These are phyloP conservation scores for Idaea biselata DNA, from an alignment of 2,888 invertebrate genomes.

Conservation along the genomic window DNA sequence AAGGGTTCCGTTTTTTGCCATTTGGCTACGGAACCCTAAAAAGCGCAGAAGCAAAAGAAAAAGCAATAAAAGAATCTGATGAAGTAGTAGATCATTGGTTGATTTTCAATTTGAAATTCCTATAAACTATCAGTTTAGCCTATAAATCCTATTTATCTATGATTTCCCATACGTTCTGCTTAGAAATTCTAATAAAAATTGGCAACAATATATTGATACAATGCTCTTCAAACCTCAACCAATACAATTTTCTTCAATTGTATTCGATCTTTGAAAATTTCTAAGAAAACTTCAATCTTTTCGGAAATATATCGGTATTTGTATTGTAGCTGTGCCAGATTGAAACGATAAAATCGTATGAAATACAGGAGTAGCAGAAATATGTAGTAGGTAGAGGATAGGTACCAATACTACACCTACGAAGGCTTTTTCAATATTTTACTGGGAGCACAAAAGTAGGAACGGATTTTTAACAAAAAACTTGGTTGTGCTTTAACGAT, in stretches of 20 bases:
- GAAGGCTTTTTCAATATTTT: not conserved
- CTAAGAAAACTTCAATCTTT: slow-evolving; percentile 1
- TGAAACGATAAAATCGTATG: slow-evolving; percentile 40
- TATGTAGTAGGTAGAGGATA: not conserved
- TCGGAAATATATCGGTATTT: slow-evolving; percentile 15
- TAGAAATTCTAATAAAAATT: not conserved
- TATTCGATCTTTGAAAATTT: slow-evolving; percentile 5
- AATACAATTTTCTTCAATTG: not conserved
- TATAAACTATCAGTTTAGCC: no score
- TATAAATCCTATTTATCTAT: no score
- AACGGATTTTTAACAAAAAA: not conserved
- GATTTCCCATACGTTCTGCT: not conserved
- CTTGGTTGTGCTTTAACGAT: not conserved
- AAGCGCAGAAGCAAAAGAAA: no score
- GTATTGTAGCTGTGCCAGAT: slow-evolving; percentile 34
- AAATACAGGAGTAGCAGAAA: slow-evolving; percentile 11
- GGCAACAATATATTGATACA: not conserved
- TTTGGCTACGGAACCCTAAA: no score
- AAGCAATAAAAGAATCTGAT: no score
- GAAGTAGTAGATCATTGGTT: no score
- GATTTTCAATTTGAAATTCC: no score
- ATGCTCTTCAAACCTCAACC: not conserved
- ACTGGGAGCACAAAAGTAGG: not conserved
- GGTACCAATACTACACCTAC: not conserved
- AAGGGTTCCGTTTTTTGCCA: no score